A percentile compares a stretch with the other conserved stretches of the same genome.
Evolutionary conservation across 2,888 invertebrate species (phyloP).

Genomic region (Caenorhabditis sp.): DNA sequence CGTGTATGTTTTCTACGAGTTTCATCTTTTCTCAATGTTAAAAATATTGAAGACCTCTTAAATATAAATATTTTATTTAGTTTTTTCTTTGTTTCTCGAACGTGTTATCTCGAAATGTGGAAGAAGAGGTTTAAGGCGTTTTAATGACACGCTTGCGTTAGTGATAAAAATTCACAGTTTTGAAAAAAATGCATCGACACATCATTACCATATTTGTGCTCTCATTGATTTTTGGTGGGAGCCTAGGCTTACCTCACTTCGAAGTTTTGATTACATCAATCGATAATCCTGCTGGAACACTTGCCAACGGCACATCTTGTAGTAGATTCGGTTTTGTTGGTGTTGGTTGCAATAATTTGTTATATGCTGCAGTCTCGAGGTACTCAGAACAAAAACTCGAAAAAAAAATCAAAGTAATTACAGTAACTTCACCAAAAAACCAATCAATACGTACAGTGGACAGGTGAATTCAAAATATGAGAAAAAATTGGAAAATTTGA

Average conservation of each 20-base stretch:
- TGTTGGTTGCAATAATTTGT: slow-evolving; percentile 16
- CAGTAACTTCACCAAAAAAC: not conserved
- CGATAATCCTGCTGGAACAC: slow-evolving; percentile 35
- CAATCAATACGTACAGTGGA: not conserved
- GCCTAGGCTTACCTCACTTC: slow-evolving; percentile 6
- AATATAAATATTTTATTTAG: not conserved
- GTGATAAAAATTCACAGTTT: too few relatives aligned
- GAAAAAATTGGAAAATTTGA: slow-evolving; percentile 14
- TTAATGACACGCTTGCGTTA: not conserved
- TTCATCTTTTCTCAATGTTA: not conserved
- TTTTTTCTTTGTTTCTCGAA: not conserved
- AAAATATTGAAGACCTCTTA: not conserved
- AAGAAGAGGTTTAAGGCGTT: not conserved
- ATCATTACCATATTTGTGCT: not conserved
- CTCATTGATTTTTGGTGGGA: not conserved
- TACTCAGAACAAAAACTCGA: not conserved
- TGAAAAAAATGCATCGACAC: not conserved
- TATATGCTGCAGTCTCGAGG: slow-evolving; percentile 18
- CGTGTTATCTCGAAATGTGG: not conserved
- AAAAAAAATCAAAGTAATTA: not conserved
- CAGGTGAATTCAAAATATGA: slow-evolving; percentile 17
- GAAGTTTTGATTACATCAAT: slow-evolving; percentile 25
- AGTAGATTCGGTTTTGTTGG: slow-evolving; percentile 28
- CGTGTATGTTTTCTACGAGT: not conserved
- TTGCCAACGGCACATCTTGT: slow-evolving; percentile 21